A percentile compares a stretch with the other conserved stretches of the same genome.
phyloP scores from a whole-genome alignment of 1,140 invertebrate species.

The Thereuonema tuberculata region DNA sequence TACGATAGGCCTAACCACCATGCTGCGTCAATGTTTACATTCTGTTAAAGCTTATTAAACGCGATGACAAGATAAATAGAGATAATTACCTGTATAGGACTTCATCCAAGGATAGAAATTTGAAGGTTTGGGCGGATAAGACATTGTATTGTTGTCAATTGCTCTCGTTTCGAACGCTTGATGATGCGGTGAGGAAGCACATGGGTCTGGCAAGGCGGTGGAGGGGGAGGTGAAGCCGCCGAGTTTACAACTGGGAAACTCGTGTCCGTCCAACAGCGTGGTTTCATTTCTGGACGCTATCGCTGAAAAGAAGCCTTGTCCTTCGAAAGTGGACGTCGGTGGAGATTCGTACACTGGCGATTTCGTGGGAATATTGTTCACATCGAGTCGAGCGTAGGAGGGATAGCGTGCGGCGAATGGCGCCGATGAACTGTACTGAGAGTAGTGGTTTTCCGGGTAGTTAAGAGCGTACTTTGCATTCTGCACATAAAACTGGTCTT shows the following conservation, averaged over 20 bases:
- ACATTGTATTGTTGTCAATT: not conserved
- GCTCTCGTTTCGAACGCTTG: not conserved
- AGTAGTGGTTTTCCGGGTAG: not conserved
- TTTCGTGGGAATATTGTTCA: not conserved
- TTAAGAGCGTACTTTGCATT: conserved; percentile 4
- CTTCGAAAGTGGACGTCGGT: not conserved
- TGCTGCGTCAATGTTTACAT: too few relatives aligned
- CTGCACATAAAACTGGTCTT: conserved; percentile 4
- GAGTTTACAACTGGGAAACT: conserved; percentile 17
- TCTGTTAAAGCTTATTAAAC: too few relatives aligned
- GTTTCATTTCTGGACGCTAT: not conserved
- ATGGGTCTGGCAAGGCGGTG: conserved; percentile 17
- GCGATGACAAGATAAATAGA: too few relatives aligned
- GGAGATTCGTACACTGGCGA: not conserved
- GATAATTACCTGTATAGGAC: conserved; percentile 18
- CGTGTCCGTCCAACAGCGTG: conserved; percentile 12
- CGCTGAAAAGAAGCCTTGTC: not conserved
- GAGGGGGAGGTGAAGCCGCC: conserved; percentile 18
- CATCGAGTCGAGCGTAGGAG: not conserved
- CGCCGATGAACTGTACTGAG: not conserved
- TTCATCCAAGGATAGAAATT: conserved; percentile 22
- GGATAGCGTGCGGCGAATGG: not conserved
- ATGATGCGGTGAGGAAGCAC: conserved; percentile 5
- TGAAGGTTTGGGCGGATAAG: conserved; percentile 2
- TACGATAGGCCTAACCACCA: too few relatives aligned